Base-by-base conservation (phyloP, 1,140 invertebrate genomes). In the Drosophila pseudoobscura region DNA sequence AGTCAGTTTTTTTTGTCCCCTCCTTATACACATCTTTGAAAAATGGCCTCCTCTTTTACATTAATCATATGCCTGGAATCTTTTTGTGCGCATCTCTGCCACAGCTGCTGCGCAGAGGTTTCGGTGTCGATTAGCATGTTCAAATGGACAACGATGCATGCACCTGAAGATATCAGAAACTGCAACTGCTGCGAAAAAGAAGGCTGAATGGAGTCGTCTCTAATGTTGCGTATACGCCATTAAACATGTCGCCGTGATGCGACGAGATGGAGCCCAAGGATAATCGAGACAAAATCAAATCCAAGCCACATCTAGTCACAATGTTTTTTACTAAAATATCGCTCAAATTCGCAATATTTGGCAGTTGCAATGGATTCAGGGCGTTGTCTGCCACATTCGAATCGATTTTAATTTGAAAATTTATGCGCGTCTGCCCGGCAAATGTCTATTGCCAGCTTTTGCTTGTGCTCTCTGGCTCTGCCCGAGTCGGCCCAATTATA, bases 401-500 rank as follows among this genome's bases (percentile, higher is more conserved):
- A 52, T 61, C 71, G 47, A 59, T 61, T 44, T 50, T 51, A 51
- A 64, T 80, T 84, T 84, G 51, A 63, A 61, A 80, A 80, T 80
- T 82, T 61, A 64, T 24, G 66, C 76, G 76, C 80, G 80, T 76
- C 80, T 73, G 62, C 22, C 58, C 43, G 53, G 29, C 13, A 35
- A 26, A 44, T 20, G 11, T 13, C 35, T 39, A 13, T 80, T 80
- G 65, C 44, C 78, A 80, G 59, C 31, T 59, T 58, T 49, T 59
- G 44, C 61, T 70, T 52, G 35, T 49, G 52, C 56, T 82, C 39
- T 49, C 47, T 75, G 31, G 31, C 8, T 31, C 29, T 8, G 31
- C 2, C 31, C 31, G 24, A 26, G 24, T 26, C 24, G 78, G 31
- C 78, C 82, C 78, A 85, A 85, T 85, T 85, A 78, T 68, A 71